Evolutionary conservation across 2,113 vertebrate genomes (phyloP).

Genomic region (Lasiurus borealis): DNA sequence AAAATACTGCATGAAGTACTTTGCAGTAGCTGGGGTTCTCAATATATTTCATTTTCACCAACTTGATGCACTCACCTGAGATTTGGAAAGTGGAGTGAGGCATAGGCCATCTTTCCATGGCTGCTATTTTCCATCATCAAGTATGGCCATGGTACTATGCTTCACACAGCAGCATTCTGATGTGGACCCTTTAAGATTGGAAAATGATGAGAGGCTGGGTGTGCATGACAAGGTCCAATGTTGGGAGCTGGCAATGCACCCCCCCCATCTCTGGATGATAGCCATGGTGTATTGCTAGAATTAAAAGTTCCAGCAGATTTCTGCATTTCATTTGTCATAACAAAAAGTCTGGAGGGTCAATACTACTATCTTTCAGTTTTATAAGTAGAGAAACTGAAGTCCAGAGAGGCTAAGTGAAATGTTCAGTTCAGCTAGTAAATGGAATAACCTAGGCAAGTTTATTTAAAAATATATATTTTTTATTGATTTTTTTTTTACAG

Average conservation of each 20-base stretch:
- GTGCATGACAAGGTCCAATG: not conserved
- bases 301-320: not conserved
- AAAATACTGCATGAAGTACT: not conserved
- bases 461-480: no score
- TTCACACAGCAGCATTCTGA: not conserved
- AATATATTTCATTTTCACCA: not conserved
- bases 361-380: not conserved
- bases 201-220: not conserved
- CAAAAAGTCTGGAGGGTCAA: not conserved
- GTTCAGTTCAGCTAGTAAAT: not conserved
- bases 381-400: not conserved
- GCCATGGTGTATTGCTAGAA: not conserved
- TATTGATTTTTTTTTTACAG: no score
- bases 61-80: not conserved
- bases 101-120: not conserved
- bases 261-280: not conserved
- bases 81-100: not conserved
- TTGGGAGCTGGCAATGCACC: no score
- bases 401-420: not conserved
- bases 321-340: not conserved
- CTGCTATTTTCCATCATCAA: not conserved
- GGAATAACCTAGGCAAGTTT: not conserved
- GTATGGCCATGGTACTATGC: not conserved
- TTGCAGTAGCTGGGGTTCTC: not conserved
- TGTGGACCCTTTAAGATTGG: not conserved